Percentiles rank a stretch among this genome's conserved stretches.
These are phyloP conservation scores for Ommatoiulus sabulosus DNA, from an alignment of 2,888 invertebrate species.

Conservation along the genomic window DNA sequence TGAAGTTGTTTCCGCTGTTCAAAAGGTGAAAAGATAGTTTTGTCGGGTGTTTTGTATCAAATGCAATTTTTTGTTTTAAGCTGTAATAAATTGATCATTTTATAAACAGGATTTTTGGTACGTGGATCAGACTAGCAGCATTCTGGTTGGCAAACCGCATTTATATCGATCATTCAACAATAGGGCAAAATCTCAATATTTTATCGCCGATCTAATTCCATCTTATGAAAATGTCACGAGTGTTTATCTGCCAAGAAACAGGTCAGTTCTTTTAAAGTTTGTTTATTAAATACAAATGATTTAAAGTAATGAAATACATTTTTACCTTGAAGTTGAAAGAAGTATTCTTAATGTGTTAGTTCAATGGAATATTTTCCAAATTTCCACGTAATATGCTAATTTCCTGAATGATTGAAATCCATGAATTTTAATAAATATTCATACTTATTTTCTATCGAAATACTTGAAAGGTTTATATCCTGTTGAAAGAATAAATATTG, in stretches of 20 bases:
- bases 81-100: not conserved
- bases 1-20: not conserved
- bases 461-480: too few relatives aligned
- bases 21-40: not conserved
- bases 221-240: not conserved
- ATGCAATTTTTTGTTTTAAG: not conserved
- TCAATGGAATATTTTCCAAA: too few relatives aligned
- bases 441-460: too few relatives aligned
- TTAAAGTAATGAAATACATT: too few relatives aligned
- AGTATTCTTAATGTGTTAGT: too few relatives aligned
- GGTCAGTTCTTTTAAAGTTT: not conserved
- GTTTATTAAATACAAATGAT: too few relatives aligned
- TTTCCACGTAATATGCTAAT: too few relatives aligned
- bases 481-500: too few relatives aligned
- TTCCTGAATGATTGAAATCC: too few relatives aligned
- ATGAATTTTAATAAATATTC: too few relatives aligned
- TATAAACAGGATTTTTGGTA: slow-evolving; percentile 8
- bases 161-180: not conserved
- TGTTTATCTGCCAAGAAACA: not conserved
- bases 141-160: not conserved
- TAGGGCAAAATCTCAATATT: not conserved
- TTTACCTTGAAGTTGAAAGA: too few relatives aligned
- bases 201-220: not conserved
- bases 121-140: not conserved
- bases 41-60: too few relatives aligned